A percentile compares a stretch with the other conserved stretches of the same genome.
phyloP scores from a whole-genome alignment of 2,113 vertebrate genomes.

The Sardina pilchardus region DNA sequence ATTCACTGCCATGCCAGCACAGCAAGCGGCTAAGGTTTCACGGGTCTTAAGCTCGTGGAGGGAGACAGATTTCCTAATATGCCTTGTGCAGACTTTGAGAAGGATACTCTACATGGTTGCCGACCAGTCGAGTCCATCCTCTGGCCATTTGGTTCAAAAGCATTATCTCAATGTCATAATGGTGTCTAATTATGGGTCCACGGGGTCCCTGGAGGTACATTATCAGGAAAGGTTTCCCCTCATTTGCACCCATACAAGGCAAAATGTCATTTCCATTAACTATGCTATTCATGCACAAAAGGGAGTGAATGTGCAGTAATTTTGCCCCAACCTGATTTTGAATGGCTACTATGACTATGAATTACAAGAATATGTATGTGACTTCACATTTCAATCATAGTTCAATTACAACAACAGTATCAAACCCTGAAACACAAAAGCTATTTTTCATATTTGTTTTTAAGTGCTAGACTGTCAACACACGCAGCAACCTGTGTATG shows the following conservation, averaged over 20 bases:
- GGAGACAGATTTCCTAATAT: background rate
- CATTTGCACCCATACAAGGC: background rate
- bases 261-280: background rate
- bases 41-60: background rate
- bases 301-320: background rate
- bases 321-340: background rate
- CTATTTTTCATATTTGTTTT: background rate
- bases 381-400: background rate
- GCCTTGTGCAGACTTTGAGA: conserved; percentile 17
- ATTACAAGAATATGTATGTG: background rate
- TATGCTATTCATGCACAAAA: background rate
- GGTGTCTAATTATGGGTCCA: background rate
- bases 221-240: background rate
- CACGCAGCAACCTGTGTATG: too few species aligned
- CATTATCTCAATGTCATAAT: conserved; percentile 13
- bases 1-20: background rate
- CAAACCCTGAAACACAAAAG: background rate
- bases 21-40: conserved; percentile 16
- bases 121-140: background rate
- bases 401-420: background rate
- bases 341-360: background rate
- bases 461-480: too few species aligned
- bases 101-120: background rate
- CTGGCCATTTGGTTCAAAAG: background rate
- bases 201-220: background rate